Percentiles rank a stretch among this genome's conserved stretches.
Evolutionary conservation across 2,888 invertebrate genomes (phyloP).

Genomic region (Andrena praecox): DNA sequence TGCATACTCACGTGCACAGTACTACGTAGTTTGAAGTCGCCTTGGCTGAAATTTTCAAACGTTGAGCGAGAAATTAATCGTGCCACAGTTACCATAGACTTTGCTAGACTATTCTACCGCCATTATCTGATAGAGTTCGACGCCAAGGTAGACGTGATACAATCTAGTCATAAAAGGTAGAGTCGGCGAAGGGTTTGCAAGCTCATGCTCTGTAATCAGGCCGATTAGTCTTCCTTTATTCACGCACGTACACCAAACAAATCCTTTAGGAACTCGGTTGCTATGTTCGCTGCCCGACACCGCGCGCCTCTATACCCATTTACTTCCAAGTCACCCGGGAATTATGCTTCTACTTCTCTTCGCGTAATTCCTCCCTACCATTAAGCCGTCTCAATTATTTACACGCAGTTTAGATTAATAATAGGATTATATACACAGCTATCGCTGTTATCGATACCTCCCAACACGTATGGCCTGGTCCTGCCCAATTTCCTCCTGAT

Average conservation of each 20-base stretch:
- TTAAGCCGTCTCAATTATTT: conserved; percentile 83
- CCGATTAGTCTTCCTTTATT: conserved; percentile 73
- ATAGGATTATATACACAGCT: conserved; percentile 73
- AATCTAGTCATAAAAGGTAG: conserved; percentile 47
- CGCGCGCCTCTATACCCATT: conserved; percentile 55
- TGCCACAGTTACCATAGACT: neutral
- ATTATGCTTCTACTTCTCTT: conserved; percentile 76
- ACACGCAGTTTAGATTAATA: conserved; percentile 82
- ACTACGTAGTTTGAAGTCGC: neutral
- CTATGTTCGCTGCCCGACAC: conserved; percentile 53
- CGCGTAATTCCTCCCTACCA: conserved; percentile 81
- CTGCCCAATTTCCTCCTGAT: conserved; percentile 5
- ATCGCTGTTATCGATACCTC: conserved; percentile 66
- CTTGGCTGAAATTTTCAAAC: neutral
- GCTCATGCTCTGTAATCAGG: conserved; percentile 73
- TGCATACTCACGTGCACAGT: too few relatives aligned
- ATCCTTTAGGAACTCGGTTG: conserved; percentile 70
- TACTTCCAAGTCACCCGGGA: conserved; percentile 79
- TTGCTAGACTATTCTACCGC: neutral
- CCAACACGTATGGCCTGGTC: neutral
- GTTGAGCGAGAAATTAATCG: neutral
- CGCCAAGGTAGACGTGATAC: conserved; percentile 22
- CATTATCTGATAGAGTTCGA: conserved; percentile 54
- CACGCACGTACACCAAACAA: conserved; percentile 62
- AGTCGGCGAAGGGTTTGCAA: conserved; percentile 63